phyloP scores from a whole-genome alignment of 2,888 invertebrate species.

The Athetis lepigone region DNA sequence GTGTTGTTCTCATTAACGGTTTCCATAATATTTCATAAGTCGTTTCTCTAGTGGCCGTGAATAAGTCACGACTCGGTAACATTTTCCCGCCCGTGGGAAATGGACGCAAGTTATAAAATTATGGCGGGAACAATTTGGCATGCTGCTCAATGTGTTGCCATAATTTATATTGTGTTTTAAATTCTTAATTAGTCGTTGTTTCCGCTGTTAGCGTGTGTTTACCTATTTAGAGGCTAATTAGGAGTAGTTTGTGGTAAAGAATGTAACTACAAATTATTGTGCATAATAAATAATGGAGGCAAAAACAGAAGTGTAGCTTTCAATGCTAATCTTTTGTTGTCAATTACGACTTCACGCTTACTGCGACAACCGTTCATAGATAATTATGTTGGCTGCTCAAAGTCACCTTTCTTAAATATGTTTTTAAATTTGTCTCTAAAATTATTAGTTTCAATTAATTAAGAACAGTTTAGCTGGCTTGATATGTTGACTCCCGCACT shows the following conservation, averaged over 20 bases:
- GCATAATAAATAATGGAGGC: no score
- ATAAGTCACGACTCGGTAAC: constrained; percentile 58
- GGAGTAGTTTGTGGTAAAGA: not conserved
- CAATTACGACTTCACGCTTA: no score
- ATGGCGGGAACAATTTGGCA: constrained; percentile 59
- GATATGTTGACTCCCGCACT: no score
- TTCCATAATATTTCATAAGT: constrained; percentile 61
- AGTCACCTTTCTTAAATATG: no score
- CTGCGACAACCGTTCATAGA: no score
- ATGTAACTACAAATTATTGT: not conserved
- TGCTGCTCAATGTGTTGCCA: constrained; percentile 34
- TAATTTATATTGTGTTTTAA: constrained; percentile 21
- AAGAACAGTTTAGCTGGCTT: no score
- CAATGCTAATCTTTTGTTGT: no score
- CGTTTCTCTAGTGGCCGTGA: constrained; percentile 58
- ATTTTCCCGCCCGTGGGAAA: constrained; percentile 53
- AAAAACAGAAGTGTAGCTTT: no score
- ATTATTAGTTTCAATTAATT: no score
- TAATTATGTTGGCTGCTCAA: no score
- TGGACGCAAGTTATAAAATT: constrained; percentile 40
- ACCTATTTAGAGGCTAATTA: constrained; percentile 2
- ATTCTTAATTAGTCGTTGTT: constrained; percentile 32
- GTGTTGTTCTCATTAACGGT: constrained; percentile 54
- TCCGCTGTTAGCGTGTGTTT: constrained; percentile 29
- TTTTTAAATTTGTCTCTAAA: no score